phyloP scores from a whole-genome alignment of 2,888 invertebrate genomes.

The Copidosoma aretas region DNA sequence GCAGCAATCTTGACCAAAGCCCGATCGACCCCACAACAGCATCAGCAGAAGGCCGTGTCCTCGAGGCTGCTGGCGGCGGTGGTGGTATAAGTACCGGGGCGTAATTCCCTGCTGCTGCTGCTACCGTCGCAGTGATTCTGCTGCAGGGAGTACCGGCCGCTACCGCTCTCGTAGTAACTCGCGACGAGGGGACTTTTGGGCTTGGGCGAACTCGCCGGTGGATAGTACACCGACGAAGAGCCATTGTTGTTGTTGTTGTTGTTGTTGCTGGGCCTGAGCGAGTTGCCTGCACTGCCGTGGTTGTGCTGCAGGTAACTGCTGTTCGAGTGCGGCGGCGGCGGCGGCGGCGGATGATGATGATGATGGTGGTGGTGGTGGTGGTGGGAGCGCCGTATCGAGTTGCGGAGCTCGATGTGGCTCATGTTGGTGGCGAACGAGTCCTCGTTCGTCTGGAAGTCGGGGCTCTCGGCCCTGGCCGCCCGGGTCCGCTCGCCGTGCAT shows the following conservation, averaged over 20 bases:
- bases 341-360: conserved; percentile 7
- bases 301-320: conserved; percentile 7
- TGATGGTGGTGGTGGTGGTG: conserved; percentile 5
- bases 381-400: conserved; percentile 67
- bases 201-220: neutral
- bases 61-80: neutral
- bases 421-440: conserved; percentile 80
- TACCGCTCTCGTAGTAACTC: conserved; percentile 3
- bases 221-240: conserved; percentile 12
- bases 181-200: neutral
- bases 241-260: conserved; percentile 19
- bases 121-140: neutral
- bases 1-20: too few relatives aligned
- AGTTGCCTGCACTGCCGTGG: neutral
- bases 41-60: neutral
- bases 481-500: conserved; percentile 49
- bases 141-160: too few relatives aligned
- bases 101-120: too few relatives aligned
- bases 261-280: conserved; percentile 9
- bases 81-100: too few relatives aligned
- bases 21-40: too few relatives aligned
- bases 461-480: conserved; percentile 63
- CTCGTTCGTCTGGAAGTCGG: conserved; percentile 72
- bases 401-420: conserved; percentile 70
- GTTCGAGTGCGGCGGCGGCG: neutral